Evolutionary conservation across 2,113 vertebrate genomes (phyloP).

Genomic region (Micronycteris hirsuta): DNA sequence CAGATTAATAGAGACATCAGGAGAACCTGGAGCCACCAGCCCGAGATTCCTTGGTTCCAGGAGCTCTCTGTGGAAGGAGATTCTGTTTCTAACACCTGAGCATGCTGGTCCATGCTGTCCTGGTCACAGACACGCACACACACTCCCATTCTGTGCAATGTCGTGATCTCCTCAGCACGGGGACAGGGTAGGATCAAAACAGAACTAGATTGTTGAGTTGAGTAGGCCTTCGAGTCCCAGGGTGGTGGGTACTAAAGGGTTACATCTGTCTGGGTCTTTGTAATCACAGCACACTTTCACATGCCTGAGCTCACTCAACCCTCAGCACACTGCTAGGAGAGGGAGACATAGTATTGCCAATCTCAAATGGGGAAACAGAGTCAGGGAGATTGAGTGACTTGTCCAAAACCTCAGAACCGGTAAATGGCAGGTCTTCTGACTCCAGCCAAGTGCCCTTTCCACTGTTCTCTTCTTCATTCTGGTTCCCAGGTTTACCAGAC

Average conservation of each 20-base stretch:
- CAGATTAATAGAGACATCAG: neutral
- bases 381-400: neutral
- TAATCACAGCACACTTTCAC: neutral
- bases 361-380: neutral
- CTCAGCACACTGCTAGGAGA: neutral
- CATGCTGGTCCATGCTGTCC: neutral
- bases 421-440: neutral
- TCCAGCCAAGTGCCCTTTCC: neutral
- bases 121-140: neutral
- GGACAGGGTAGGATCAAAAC: neutral
- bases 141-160: neutral
- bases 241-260: neutral
- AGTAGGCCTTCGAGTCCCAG: neutral
- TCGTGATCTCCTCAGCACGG: neutral
- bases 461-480: neutral
- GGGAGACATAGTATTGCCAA: neutral
- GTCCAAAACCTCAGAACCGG: neutral
- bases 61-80: neutral
- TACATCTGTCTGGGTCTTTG: neutral
- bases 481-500: neutral
- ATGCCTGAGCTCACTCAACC: neutral
- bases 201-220: neutral
- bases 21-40: neutral
- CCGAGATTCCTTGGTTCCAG: neutral
- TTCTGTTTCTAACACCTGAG: neutral